Evolutionary conservation across 2,888 invertebrate species (phyloP).

Genomic region (Fabriciana adippe): DNA sequence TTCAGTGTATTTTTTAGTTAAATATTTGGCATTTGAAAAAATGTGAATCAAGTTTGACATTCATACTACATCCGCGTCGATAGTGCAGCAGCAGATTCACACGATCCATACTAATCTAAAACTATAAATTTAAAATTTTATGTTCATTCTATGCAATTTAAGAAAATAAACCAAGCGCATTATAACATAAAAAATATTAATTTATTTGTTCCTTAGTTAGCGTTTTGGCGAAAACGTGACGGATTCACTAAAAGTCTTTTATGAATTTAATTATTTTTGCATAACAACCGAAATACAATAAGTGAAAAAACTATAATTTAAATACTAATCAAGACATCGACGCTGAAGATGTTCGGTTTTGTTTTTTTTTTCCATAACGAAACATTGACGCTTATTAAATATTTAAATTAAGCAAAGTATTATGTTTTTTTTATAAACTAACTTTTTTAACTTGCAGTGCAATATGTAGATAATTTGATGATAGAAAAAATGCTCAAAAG

Average conservation of each 20-base stretch:
- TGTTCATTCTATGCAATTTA: neutral
- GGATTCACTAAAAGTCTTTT: neutral
- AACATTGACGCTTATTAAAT: too few relatives aligned
- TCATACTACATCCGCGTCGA: slow-evolving; percentile 18
- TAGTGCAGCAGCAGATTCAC: slow-evolving; percentile 5
- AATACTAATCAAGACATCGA: neutral
- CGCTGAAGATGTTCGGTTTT: too few relatives aligned
- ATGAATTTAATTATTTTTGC: neutral
- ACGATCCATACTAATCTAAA: neutral
- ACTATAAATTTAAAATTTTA: slow-evolving; percentile 1
- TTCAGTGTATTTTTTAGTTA: neutral
- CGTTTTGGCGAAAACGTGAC: neutral
- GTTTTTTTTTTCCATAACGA: too few relatives aligned
- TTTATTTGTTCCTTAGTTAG: neutral
- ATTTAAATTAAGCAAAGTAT: too few relatives aligned
- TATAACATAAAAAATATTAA: neutral
- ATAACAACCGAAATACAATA: neutral
- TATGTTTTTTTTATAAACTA: too few relatives aligned
- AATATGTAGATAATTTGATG: too few relatives aligned
- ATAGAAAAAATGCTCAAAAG: too few relatives aligned
- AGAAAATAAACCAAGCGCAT: neutral
- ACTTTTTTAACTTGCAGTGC: too few relatives aligned
- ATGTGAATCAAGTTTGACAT: slow-evolving; percentile 17
- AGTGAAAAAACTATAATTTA: neutral
- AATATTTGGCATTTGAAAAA: slow-evolving; percentile 13